Percentiles rank a stretch among this genome's conserved stretches.
These are phyloP conservation scores for Cyprinodon diabolis DNA, from an alignment of 2,797 vertebrate species.

Conservation along the genomic window DNA sequence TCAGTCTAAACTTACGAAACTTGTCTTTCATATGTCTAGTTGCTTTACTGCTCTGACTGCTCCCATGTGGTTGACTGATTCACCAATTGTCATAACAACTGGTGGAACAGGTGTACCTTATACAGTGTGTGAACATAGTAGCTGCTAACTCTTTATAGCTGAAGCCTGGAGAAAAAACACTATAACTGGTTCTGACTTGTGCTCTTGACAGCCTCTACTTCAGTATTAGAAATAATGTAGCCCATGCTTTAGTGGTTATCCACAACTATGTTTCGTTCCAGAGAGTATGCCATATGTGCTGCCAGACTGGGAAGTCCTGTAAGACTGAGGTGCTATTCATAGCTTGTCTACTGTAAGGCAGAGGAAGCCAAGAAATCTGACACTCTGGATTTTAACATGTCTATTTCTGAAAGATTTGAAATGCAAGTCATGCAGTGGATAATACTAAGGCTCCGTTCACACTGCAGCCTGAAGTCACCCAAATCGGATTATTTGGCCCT, in stretches of 20 bases:
- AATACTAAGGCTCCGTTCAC: too few relatives aligned
- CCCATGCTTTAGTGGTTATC: neutral
- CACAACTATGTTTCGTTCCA: slow-evolving; percentile 10
- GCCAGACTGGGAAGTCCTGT: slow-evolving; percentile 28
- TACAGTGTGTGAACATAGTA: neutral
- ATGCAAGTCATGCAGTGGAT: neutral
- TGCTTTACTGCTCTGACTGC: neutral
- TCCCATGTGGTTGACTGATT: too few relatives aligned
- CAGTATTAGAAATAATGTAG: neutral
- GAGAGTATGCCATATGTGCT: slow-evolving; percentile 17
- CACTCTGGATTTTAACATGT: neutral
- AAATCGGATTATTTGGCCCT: too few relatives aligned
- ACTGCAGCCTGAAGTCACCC: too few relatives aligned
- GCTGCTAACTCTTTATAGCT: neutral
- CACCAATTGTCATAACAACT: too few relatives aligned
- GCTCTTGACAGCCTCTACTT: neutral
- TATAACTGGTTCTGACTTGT: slow-evolving; percentile 8
- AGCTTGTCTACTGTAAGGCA: slow-evolving; percentile 46
- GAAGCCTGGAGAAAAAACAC: neutral
- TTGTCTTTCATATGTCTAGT: neutral
- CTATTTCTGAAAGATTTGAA: slow-evolving; percentile 37
- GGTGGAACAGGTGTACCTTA: neutral
- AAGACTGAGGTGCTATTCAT: slow-evolving; percentile 48
- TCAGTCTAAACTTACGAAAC: neutral
- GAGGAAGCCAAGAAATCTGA: slow-evolving; percentile 22